Evolutionary conservation across 2,888 invertebrate species (phyloP), one percentile per base, ranked within the genome.

Genomic region (Leptopterna dolabrata): DNA sequence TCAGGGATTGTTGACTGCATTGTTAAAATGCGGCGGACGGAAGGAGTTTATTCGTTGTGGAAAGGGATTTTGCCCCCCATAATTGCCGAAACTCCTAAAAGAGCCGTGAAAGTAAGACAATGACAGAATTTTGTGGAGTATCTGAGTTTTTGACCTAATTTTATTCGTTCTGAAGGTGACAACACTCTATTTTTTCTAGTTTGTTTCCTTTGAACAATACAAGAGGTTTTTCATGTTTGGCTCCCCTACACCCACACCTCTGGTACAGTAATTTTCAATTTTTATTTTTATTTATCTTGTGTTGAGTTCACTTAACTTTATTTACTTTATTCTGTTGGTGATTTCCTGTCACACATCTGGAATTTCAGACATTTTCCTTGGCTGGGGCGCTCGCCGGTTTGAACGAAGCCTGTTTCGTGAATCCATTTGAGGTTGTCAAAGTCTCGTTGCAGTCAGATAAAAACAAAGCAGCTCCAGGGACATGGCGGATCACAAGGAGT

Each of bases 391-490:
- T 95, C 87, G 96, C 98, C 76, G 98, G 98, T 80, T 92, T 97
- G 1, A 96, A 98, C n/a, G 98, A 98, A 93, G 97, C 96, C 7
- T 93, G 98, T 89, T 93, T 98, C 86, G 96, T 98, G 0, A 98
- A 98, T 92, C 98, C 98, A 0, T 98, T 98, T 91, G 98, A 98
- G 94, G 97, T 98, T 45, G 97, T 99, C 0, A 99, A 98, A 93
- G 97, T 98, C n/a, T 95, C 95, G 0, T 92, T 97, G 88, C 97
- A 97, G 91, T 95, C 96, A 0, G 95, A 97, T 91, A 94, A 94
- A 87, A 93, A 94, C 0, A 93, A 93, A 83, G 94, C 95, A 90
- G 92, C 94, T 14, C 96, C 96, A 0, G 95, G 95, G 89, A 97
- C 97, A 0, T 95, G 96, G 93, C 91, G 93, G 3, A 96, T 97